Evolutionary conservation across 2,888 invertebrate genomes (phyloP), one percentile per base, ranked within the genome.

Genomic region (Diplolepis rosae): DNA sequence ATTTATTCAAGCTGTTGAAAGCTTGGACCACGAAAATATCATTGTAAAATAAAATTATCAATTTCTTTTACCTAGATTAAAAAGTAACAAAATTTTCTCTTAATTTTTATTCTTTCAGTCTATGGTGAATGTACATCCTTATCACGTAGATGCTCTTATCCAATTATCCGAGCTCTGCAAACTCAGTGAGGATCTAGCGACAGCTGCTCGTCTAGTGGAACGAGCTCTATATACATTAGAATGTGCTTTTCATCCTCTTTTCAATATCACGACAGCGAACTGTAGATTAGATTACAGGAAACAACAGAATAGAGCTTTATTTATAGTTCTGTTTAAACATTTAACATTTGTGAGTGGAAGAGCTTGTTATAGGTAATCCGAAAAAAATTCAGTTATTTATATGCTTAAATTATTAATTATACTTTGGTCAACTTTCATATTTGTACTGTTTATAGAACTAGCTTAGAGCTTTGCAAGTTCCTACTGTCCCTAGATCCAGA

Each of bases 381-480:
- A n/a, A n/a, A n/a, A n/a, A n/a, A n/a, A n/a, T n/a, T n/a, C n/a
- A n/a, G n/a, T n/a, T n/a, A n/a, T n/a, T n/a, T n/a, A n/a, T n/a
- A n/a, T n/a, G n/a, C n/a, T n/a, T n/a, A 24, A 35, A 5, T 9
- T 5, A 15, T 15, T 42, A 4, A 6, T 15, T 2, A 1, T 22
- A 39, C 13, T 1, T 13, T 13, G 11, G 24, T 30, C n/a, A n/a
- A n/a, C n/a, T n/a, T n/a, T n/a, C n/a, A n/a, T n/a, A 51, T 42
- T 52, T 39, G 52, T 9, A 27, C 45, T 75, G 71, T 74, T 52
- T 72, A 15, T 42, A 91, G 96, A 75, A 96, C 97, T 1, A 94
- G 96, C n/a, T 90, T 97, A 78, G 96, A 97, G 88, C 92, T 96
- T 79, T 94, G 95, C 85, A 97, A 97, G 89, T 88, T 96, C 52